Base-by-base conservation (phyloP, 2,113 vertebrate species). In the Martes martes region DNA sequence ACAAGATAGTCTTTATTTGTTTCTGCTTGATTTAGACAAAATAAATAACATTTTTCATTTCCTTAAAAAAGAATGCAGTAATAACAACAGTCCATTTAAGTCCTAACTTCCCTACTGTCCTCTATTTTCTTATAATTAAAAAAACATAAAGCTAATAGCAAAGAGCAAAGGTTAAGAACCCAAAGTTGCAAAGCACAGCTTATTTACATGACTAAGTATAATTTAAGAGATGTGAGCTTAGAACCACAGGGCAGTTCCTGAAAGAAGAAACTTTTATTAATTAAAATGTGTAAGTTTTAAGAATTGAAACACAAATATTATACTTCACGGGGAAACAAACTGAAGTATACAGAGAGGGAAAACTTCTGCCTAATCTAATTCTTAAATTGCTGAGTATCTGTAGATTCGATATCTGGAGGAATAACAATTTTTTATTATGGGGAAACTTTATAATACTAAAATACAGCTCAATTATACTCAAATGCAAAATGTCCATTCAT, bases 51-150 rank as follows among this genome's bases (percentile, higher is more conserved):
- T 83, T 98, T 89, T 84, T 98, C 73, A 89, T 28, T 91, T 83
- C 57, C 24, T 4, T 82, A 97, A 96, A 86, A 87, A 97, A 95
- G 78, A 76, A 97, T 92, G 95, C 82, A 94, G 97, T 88, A 96
- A 93, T 78, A 97, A 96, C 45, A 97, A 57, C 67, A 91, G 23
- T 91, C 80, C 89, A 97, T 78, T 95, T 96, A 78, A 94, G 94
- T 86, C 52, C 91, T 97, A 95, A 94, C 50, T 93, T 97, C 39
- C 87, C 96, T 92, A 82, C 57, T 96, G 16, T 65, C 69, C 84
- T 94, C 97, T 89, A 94, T 98, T 98, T 97, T 89, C 76, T 74
- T 87, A 93, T 95, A 98, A 97, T 95, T 98, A 97, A 98, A 98
- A 97, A 97, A 98, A 97, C 45, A 94, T 81, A 96, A 52, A 98